phyloP scores from a whole-genome alignment of 1,140 invertebrate species.

The Diorhabda carinulata region DNA sequence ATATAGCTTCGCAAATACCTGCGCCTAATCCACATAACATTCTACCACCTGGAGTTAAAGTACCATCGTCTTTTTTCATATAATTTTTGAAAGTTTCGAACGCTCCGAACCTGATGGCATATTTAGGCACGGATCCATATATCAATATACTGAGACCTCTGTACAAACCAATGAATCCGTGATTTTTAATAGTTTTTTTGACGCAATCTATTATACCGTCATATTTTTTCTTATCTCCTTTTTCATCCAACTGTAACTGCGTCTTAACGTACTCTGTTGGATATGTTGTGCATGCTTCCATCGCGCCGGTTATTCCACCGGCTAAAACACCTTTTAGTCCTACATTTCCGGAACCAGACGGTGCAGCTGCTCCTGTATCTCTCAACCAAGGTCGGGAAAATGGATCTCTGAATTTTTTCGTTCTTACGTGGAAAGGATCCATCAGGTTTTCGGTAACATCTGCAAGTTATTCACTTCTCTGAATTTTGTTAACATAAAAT shows the following conservation, averaged over 20 bases:
- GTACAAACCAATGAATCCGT: conserved; percentile 93
- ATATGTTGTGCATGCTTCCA: conserved; percentile 99
- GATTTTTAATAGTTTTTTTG: conserved; percentile 82
- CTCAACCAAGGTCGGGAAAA: conserved; percentile 63
- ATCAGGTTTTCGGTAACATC: too few relatives aligned
- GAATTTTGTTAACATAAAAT: too few relatives aligned
- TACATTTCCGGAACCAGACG: conserved; percentile 59
- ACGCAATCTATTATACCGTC: conserved; percentile 91
- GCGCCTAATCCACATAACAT: conserved; percentile 92
- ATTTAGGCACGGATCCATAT: conserved; percentile 96
- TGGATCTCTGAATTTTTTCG: conserved; percentile 13
- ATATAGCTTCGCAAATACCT: conserved; percentile 89
- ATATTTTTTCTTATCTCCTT: conserved; percentile 71
- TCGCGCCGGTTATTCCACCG: conserved; percentile 74
- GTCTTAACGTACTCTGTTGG: conserved; percentile 99
- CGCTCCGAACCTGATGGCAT: conserved; percentile 94
- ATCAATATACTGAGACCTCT: conserved; percentile 91
- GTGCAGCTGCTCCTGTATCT: conserved; percentile 63
- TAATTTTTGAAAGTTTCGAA: conserved; percentile 90
- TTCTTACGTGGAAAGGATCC: background rate
- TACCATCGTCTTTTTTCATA: conserved; percentile 74
- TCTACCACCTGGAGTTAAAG: conserved; percentile 69
- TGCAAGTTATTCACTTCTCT: too few relatives aligned
- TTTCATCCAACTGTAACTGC: conserved; percentile 96
- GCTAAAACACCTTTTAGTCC: conserved; percentile 78